phyloP scores from a whole-genome alignment of 2,113 vertebrate genomes.

The Raja brachyura region DNA sequence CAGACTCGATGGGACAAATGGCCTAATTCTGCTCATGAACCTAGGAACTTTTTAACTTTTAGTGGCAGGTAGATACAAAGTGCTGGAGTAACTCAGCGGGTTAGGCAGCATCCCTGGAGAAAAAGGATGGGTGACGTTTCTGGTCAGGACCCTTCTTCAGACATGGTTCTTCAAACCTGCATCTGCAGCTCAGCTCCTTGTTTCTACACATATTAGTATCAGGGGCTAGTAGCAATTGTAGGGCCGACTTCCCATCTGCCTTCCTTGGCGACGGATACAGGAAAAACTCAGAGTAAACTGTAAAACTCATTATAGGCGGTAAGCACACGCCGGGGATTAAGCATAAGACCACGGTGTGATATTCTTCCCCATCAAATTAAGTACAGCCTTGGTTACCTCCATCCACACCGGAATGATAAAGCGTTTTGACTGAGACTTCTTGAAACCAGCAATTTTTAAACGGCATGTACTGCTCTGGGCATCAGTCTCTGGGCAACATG shows the following conservation, averaged over 20 bases:
- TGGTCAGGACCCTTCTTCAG: no score
- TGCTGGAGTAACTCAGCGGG: no score
- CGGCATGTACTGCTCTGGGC: background rate
- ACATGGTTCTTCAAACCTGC: no score
- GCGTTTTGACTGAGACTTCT: background rate
- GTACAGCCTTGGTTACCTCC: background rate
- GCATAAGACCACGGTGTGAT: background rate
- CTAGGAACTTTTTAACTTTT: no score
- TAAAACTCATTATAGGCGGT: background rate
- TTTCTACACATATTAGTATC: background rate
- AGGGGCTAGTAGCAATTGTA: no score
- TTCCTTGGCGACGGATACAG: background rate
- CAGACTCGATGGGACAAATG: no score
- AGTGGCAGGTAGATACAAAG: no score
- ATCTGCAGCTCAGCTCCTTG: no score
- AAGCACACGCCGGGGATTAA: background rate
- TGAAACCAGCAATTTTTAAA: background rate
- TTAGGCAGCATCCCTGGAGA: no score
- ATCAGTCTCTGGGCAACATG: background rate
- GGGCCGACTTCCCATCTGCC: background rate
- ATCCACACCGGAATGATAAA: background rate
- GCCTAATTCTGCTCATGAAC: no score
- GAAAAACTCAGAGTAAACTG: background rate
- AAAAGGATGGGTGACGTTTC: no score
- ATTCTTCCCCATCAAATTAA: background rate